Base-by-base conservation (phyloP, 2,113 vertebrate genomes). In the Ophiodon elongatus region DNA sequence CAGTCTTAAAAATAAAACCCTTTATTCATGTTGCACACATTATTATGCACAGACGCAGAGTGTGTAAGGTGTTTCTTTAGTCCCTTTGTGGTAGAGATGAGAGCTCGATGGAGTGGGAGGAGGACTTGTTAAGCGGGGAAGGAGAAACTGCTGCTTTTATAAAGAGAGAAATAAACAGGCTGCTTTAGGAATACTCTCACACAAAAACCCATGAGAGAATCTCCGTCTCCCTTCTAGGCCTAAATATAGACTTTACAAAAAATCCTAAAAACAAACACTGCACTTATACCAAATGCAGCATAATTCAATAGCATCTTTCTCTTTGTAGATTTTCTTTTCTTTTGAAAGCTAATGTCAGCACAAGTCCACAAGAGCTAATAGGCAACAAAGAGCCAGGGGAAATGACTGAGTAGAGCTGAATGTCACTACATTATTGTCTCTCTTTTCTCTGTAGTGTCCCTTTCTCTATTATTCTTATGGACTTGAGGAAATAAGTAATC, bases 401-500 rank as follows among this genome's bases (percentile, higher is more conserved):
- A 78, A 84, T 25, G 41, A 57, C 19, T 29, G 64, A 72, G 37
- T 57, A 15, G 13, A 76, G 68, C 57, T 69, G 45, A 25, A 2
- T 45, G 64, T 62, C 73, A 68, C 67, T 72, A 60, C 62, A 17
- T 50, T 73, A 3, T 35, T 59, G 68, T 63, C 39, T 57, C 62
- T 60, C 43, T 77, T 74, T 71, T 73, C 66, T 83, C 69, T 43
- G 27, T 64, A 9, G 45, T 25, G 14, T 59, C n/a, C 37, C 71
- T 80, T 69, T 76, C 78, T 88, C 72, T 90, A 73, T 91, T 91
- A 90, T 92, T 90, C 85, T 79, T 66, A 67, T 67, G 54, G 63
- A 86, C 72, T 57, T 73, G 75, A 86, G 89, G 88, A 92, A 94
- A 90, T 85, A 88, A 88, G 87, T 88, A 88, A 91, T 90, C 80